Conservation (phyloP, 2,113 vertebrate genomes). For the Danionella cerebrum region DNA sequence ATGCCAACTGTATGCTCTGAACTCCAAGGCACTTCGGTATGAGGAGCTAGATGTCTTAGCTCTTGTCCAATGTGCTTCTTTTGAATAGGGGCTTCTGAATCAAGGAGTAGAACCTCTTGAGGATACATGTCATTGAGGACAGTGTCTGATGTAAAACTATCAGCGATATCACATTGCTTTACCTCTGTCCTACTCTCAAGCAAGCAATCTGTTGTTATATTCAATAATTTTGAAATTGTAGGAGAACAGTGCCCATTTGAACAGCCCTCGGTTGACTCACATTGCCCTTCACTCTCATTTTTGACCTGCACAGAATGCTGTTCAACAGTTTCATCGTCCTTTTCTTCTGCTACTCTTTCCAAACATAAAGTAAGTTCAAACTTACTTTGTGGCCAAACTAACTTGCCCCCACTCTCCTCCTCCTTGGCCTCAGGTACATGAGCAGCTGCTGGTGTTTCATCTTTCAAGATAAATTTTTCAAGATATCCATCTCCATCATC, state of each 20-base stretch:
- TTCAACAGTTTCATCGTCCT: conserved; percentile 15
- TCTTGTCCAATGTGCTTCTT: not conserved
- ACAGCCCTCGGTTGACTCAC: not conserved
- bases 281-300: conserved; percentile 23
- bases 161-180: not conserved
- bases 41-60: not conserved
- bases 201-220: not conserved
- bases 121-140: not conserved
- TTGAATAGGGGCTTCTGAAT: not conserved
- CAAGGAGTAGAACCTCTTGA: not conserved
- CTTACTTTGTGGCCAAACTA: conserved; percentile 56
- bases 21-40: not conserved
- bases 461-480: conserved; percentile 87
- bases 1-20: not conserved
- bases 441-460: conserved; percentile 68
- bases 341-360: conserved; percentile 38
- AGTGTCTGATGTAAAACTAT: not conserved
- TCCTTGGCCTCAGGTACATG: conserved; percentile 35
- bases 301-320: conserved; percentile 5
- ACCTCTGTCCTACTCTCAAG: not conserved
- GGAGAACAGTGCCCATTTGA: not conserved
- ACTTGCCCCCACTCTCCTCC: conserved; percentile 41
- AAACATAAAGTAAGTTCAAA: conserved; percentile 66
- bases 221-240: not conserved
- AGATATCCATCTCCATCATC: conserved; percentile 80